Evolutionary conservation across 2,888 invertebrate genomes (phyloP).

Genomic region (Chrysopilus asiliformis): DNA sequence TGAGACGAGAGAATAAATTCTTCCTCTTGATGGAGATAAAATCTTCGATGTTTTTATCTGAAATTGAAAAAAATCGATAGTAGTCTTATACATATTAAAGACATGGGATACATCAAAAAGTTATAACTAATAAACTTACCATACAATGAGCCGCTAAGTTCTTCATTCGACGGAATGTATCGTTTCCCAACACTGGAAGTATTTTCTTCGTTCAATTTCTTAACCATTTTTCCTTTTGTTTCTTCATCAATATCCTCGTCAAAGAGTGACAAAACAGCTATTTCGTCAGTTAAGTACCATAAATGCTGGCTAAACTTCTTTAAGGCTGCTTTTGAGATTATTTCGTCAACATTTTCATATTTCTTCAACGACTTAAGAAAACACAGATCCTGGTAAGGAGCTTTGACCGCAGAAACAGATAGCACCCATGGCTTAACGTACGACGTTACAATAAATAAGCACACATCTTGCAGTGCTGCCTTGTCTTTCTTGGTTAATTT

Average conservation of each 20-base stretch:
- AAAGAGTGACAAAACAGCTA: constrained; percentile 13
- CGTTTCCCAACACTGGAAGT: constrained; percentile 6
- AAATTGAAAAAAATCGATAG: too few relatives aligned
- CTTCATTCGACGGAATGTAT: constrained; percentile 8
- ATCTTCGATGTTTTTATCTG: too few relatives aligned
- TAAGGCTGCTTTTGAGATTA: constrained; percentile 15
- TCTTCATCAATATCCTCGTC: constrained; percentile 14
- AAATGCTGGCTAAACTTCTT: constrained; percentile 15
- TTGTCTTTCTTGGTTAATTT: constrained; percentile 13
- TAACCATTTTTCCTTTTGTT: constrained; percentile 12
- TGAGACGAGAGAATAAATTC: too few relatives aligned
- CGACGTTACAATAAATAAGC: constrained; percentile 17
- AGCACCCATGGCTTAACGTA: constrained; percentile 20
- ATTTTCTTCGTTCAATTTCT: constrained; percentile 9
- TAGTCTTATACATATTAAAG: too few relatives aligned
- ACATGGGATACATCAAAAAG: neutral
- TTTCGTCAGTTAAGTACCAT: constrained; percentile 17
- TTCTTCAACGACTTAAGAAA: constrained; percentile 13
- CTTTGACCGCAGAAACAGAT: constrained; percentile 18
- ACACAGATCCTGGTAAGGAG: constrained; percentile 15
- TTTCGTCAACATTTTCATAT: constrained; percentile 14
- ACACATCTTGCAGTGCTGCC: constrained; percentile 11
- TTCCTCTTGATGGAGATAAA: too few relatives aligned
- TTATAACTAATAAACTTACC: constrained; percentile 1
- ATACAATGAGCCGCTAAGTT: constrained; percentile 4